These are phyloP conservation scores for Leptinotarsa peninsularis DNA, from an alignment of 2,888 invertebrate genomes.

Conservation along the genomic window DNA sequence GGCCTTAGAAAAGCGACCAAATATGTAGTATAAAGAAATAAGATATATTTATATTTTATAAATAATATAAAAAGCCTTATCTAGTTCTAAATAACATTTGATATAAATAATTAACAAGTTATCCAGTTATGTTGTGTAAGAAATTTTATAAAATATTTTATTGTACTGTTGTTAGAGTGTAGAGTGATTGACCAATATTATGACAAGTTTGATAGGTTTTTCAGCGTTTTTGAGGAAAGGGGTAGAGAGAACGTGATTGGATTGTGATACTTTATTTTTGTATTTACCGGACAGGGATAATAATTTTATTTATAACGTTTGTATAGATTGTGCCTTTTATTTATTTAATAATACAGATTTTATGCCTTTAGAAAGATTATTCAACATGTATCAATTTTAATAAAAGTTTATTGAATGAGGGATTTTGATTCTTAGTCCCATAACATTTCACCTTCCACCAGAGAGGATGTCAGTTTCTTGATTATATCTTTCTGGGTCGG, in stretches of 20 bases:
- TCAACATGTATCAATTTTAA: constrained; percentile 61
- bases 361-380: constrained; percentile 60
- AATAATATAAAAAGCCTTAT: constrained; percentile 62
- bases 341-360: constrained; percentile 61
- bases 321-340: constrained; percentile 66
- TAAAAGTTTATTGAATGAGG: constrained; percentile 54
- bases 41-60: constrained; percentile 54
- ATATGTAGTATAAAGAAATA: constrained; percentile 48
- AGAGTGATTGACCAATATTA: constrained; percentile 52
- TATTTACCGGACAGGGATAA: constrained; percentile 58
- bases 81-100: constrained; percentile 55
- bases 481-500: too few species aligned
- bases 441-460: not conserved
- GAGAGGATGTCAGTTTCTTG: too few species aligned
- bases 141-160: constrained; percentile 53
- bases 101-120: constrained; percentile 47
- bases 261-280: constrained; percentile 67
- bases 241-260: constrained; percentile 53
- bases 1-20: constrained; percentile 61
- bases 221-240: constrained; percentile 46
- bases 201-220: constrained; percentile 45
- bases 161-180: constrained; percentile 49
- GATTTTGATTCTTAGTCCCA: not conserved
- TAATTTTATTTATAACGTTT: constrained; percentile 60
- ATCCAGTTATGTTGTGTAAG: constrained; percentile 52